Conservation (phyloP, 2,888 invertebrate species). For the Nesidiocoris tenuis region DNA sequence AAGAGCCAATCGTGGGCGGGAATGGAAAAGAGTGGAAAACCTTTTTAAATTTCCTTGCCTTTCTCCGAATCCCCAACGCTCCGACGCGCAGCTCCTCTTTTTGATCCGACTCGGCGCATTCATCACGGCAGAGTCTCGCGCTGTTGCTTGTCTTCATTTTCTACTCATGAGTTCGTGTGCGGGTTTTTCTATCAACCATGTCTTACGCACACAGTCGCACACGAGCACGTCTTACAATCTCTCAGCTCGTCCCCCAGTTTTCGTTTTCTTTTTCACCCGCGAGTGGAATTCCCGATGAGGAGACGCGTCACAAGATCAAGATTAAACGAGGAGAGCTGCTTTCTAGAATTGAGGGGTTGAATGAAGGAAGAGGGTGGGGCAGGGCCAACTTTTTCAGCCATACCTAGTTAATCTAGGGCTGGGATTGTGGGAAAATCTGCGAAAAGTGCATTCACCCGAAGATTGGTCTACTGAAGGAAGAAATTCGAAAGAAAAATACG, state of each 20-base stretch:
- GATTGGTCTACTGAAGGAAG: too few relatives aligned
- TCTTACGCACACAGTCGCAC: neutral
- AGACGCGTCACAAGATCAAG: neutral
- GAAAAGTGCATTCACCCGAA: too few relatives aligned
- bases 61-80: neutral
- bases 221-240: too few relatives aligned
- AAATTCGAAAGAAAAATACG: too few relatives aligned
- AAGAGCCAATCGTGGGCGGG: neutral
- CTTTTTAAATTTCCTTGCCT: conserved; percentile 38
- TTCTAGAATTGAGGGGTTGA: too few relatives aligned
- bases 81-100: neutral
- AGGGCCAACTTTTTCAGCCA: too few relatives aligned
- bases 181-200: neutral
- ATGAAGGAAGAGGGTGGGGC: too few relatives aligned
- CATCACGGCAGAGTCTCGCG: conserved; percentile 16
- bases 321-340: neutral
- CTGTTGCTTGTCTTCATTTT: conserved; percentile 38
- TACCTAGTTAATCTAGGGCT: too few relatives aligned
- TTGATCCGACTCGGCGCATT: conserved; percentile 14
- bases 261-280: neutral
- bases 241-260: neutral
- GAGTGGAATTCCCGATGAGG: neutral
- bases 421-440: too few relatives aligned
- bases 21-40: conserved; percentile 20
- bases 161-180: conserved; percentile 1